These are phyloP conservation scores for Phymanthus crucifer DNA, from an alignment of 92 coral and sea anemone species.

Conservation along the genomic window DNA sequence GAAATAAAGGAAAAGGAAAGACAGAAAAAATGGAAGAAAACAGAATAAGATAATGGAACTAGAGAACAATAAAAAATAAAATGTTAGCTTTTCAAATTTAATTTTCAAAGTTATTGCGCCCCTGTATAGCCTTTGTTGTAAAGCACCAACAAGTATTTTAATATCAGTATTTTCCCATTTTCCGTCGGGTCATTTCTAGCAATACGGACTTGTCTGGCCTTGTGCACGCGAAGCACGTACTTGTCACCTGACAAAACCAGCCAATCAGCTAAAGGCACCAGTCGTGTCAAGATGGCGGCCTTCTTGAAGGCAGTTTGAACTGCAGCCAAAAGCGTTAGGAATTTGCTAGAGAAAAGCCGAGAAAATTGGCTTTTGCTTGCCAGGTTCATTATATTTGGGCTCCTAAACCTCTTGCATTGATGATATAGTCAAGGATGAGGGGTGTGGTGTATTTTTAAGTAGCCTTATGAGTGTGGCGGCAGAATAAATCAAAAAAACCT, in stretches of 20 bases:
- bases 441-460: slow-evolving; percentile 17
- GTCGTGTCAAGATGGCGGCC: slow-evolving; percentile 87
- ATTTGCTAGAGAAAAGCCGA: neutral
- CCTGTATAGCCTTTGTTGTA: no score
- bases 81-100: no score
- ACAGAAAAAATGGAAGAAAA: no score
- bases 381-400: slow-evolving; percentile 1
- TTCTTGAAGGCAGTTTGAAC: slow-evolving; percentile 71
- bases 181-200: no score
- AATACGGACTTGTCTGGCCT: neutral
- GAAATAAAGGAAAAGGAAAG: neutral
- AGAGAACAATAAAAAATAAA: no score
- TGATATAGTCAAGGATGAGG: neutral
- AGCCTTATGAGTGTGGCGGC: slow-evolving; percentile 19
- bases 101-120: no score
- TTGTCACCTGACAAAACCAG: slow-evolving; percentile 59
- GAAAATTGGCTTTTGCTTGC: slow-evolving; percentile 1
- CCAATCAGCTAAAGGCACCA: slow-evolving; percentile 58
- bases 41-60: no score
- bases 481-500: slow-evolving; percentile 9
- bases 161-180: no score
- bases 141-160: no score
- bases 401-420: neutral
- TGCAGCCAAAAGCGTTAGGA: slow-evolving; percentile 46
- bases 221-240: slow-evolving; percentile 1